A percentile compares a stretch with the other conserved stretches of the same genome.
phyloP scores from a whole-genome alignment of 2,888 invertebrate genomes.

The Anagyrus pseudococci region DNA sequence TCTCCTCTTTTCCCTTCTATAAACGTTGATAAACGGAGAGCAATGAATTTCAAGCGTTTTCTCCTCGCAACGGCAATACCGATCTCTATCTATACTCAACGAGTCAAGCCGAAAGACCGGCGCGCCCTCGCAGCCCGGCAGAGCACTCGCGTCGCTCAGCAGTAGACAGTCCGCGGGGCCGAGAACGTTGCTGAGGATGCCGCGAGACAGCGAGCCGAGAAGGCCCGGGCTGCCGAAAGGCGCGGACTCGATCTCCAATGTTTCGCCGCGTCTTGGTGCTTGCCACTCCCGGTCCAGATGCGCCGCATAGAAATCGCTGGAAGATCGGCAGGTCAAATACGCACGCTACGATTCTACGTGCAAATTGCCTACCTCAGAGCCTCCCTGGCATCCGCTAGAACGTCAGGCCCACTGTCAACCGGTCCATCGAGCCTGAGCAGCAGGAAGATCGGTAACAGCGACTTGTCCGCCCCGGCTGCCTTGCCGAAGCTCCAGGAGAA shows the following conservation, averaged over 20 bases:
- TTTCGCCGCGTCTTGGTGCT: slow-evolving; percentile 50
- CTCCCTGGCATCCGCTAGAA: background rate
- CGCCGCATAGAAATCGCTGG: no score
- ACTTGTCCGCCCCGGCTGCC: slow-evolving; percentile 61
- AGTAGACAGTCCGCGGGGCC: slow-evolving; percentile 65
- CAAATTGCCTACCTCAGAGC: slow-evolving; percentile 7
- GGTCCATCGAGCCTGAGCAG: slow-evolving; percentile 50
- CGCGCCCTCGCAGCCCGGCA: slow-evolving; percentile 69
- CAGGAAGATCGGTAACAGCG: slow-evolving; percentile 65
- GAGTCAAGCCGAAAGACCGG: slow-evolving; percentile 62
- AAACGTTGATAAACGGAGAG: no score
- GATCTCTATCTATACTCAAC: slow-evolving; percentile 37
- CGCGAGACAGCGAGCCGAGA: slow-evolving; percentile 66
- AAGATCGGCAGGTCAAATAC: no score
- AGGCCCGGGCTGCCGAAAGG: slow-evolving; percentile 65
- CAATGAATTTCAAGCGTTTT: background rate
- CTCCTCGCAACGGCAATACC: background rate
- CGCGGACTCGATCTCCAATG: slow-evolving; percentile 53
- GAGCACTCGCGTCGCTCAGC: slow-evolving; percentile 68
- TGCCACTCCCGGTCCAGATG: no score
- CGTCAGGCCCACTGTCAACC: slow-evolving; percentile 43
- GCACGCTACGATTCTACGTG: background rate
- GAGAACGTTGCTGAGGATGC: slow-evolving; percentile 67
- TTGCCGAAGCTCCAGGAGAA: slow-evolving; percentile 66
- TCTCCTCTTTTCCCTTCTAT: slow-evolving; percentile 31